These are phyloP conservation scores for Drosophila kuntzei DNA, from an alignment of 2,888 invertebrate genomes.

Conservation along the genomic window DNA sequence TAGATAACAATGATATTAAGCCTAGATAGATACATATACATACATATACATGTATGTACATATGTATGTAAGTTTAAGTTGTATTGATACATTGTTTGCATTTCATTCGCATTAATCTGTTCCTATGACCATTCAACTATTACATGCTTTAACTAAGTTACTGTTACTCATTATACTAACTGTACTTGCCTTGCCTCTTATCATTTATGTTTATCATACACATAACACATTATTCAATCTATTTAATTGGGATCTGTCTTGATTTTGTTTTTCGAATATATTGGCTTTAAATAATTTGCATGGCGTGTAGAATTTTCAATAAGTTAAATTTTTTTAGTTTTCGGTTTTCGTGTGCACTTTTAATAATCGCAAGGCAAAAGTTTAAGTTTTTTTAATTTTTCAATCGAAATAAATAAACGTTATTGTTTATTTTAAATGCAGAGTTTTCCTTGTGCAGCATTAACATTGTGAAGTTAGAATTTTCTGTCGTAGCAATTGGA, in stretches of 20 bases:
- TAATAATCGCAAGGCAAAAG: conserved; percentile 65
- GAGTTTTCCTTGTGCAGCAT: conserved; percentile 82
- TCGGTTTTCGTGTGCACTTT: conserved; percentile 21
- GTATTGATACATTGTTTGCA: conserved; percentile 70
- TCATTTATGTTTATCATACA: conserved; percentile 71
- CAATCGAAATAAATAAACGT: conserved; percentile 59
- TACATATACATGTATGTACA: conserved; percentile 67
- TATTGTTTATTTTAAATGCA: conserved; percentile 77
- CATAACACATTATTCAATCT: conserved; percentile 69
- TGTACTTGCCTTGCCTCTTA: conserved; percentile 62
- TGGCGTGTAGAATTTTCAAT: conserved; percentile 44
- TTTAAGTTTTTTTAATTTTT: conserved; percentile 30
- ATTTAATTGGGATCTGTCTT: conserved; percentile 49
- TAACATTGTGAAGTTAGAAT: conserved; percentile 76
- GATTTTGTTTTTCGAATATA: conserved; percentile 22
- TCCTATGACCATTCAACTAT: conserved; percentile 68
- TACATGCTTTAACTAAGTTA: conserved; percentile 76
- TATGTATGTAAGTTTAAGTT: conserved; percentile 60
- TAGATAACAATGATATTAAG: conserved; percentile 82
- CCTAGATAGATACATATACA: conserved; percentile 68
- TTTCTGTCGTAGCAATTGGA: conserved; percentile 51
- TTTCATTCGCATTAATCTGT: conserved; percentile 58
- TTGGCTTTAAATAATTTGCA: conserved; percentile 55
- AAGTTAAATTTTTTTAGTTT: conserved; percentile 21
- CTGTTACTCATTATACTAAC: conserved; percentile 72